Percentiles rank a stretch among this genome's conserved stretches.
These are phyloP conservation scores for Resseliella maxima DNA, from an alignment of 2,888 invertebrate species.

Conservation along the genomic window DNA sequence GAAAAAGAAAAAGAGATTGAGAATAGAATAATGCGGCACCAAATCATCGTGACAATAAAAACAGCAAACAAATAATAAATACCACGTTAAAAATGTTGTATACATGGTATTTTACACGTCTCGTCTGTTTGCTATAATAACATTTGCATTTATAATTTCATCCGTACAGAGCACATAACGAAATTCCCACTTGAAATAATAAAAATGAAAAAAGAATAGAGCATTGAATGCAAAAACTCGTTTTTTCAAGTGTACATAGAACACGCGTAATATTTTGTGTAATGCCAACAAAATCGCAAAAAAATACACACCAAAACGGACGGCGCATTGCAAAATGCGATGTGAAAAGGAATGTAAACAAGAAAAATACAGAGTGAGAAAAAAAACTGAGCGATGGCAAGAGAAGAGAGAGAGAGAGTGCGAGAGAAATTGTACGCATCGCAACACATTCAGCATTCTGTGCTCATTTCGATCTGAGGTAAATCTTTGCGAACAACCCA, in stretches of 20 bases:
- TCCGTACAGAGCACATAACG: not conserved
- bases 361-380: not conserved
- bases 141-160: slow-evolving; percentile 53
- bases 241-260: not conserved
- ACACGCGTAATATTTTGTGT: slow-evolving; percentile 30
- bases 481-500: slow-evolving; percentile 17
- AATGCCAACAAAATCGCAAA: slow-evolving; percentile 45
- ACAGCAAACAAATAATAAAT: slow-evolving; percentile 40
- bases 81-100: slow-evolving; percentile 35
- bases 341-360: not conserved
- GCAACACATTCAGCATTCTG: no score
- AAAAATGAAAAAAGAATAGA: not conserved
- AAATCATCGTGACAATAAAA: slow-evolving; percentile 48
- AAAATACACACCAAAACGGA: slow-evolving; percentile 19
- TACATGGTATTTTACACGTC: slow-evolving; percentile 49
- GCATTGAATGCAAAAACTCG: not conserved
- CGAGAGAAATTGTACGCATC: not conserved
- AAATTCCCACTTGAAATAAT: slow-evolving; percentile 16
- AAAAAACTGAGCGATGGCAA: not conserved
- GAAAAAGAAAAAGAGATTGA: not conserved
- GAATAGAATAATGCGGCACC: not conserved
- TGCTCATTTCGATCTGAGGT: slow-evolving; percentile 5
- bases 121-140: slow-evolving; percentile 39
- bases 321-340: not conserved
- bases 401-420: not conserved